Evolutionary conservation across 2,888 invertebrate species (phyloP).

Genomic region (Ophion ventricosus): DNA sequence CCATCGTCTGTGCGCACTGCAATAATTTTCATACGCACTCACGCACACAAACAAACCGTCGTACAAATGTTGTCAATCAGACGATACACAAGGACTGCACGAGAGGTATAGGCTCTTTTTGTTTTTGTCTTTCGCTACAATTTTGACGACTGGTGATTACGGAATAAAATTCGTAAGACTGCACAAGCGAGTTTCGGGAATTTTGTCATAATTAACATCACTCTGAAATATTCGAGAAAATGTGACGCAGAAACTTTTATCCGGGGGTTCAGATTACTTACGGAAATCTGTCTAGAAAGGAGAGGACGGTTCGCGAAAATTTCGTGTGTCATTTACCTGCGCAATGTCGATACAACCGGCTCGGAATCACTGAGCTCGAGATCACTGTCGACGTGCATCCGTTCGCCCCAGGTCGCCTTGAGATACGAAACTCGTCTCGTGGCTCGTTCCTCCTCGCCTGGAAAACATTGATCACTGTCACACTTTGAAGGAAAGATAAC

Average conservation of each 20-base stretch:
- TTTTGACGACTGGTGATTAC: neutral
- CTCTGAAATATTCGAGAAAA: too few relatives aligned
- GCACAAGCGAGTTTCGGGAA: too few relatives aligned
- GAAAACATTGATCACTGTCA: slow-evolving; percentile 70
- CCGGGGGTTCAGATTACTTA: neutral
- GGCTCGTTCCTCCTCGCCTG: slow-evolving; percentile 92
- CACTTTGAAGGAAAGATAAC: slow-evolving; percentile 13
- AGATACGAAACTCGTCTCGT: slow-evolving; percentile 97
- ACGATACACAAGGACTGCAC: neutral
- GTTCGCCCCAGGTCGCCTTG: slow-evolving; percentile 94
- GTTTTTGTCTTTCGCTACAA: neutral
- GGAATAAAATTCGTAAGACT: too few relatives aligned
- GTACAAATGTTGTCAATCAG: slow-evolving; percentile 3
- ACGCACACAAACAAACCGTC: slow-evolving; percentile 17
- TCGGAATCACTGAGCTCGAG: slow-evolving; percentile 87
- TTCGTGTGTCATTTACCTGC: slow-evolving; percentile 85
- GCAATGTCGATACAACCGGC: slow-evolving; percentile 84
- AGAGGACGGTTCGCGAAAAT: neutral
- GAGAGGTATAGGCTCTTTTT: neutral
- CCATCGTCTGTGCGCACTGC: slow-evolving; percentile 92
- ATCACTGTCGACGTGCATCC: slow-evolving; percentile 90
- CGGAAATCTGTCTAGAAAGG: neutral
- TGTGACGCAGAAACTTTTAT: too few relatives aligned
- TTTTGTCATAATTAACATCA: too few relatives aligned
- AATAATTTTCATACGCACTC: slow-evolving; percentile 72